Evolutionary conservation across 2,888 invertebrate genomes (phyloP).

Genomic region (Mythimna impura): DNA sequence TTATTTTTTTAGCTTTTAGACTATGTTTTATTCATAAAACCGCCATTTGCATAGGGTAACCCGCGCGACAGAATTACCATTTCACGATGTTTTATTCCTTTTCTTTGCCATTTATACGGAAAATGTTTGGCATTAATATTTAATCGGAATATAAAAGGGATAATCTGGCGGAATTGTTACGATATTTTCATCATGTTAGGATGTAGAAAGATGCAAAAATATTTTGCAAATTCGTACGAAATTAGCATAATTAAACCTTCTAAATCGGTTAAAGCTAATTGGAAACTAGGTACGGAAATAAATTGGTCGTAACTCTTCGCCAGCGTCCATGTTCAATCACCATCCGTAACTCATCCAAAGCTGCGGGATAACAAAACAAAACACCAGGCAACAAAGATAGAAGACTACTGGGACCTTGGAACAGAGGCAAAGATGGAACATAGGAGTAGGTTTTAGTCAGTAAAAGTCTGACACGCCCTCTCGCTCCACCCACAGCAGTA

Average conservation of each 20-base stretch:
- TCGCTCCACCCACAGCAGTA: no score
- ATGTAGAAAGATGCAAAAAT: neutral
- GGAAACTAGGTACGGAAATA: no score
- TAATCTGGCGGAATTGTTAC: neutral
- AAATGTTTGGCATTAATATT: slow-evolving; percentile 33
- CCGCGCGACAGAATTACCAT: slow-evolving; percentile 40
- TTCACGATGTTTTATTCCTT: slow-evolving; percentile 22
- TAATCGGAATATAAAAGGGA: slow-evolving; percentile 12
- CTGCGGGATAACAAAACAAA: no score
- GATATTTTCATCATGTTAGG: neutral
- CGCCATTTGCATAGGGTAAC: slow-evolving; percentile 45
- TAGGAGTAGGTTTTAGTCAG: no score
- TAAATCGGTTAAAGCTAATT: no score
- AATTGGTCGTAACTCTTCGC: no score
- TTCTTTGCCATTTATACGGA: slow-evolving; percentile 20
- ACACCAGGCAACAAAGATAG: no score
- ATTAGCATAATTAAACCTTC: neutral
- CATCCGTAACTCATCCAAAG: no score
- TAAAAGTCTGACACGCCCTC: no score
- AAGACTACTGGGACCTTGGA: no score
- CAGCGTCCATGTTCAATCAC: no score
- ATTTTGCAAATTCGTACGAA: neutral
- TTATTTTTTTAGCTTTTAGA: slow-evolving; percentile 25
- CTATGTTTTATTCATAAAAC: slow-evolving; percentile 53
- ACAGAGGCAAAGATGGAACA: no score